phyloP scores from a whole-genome alignment of 2,113 vertebrate species.

The Ailuropoda melanoleuca region DNA sequence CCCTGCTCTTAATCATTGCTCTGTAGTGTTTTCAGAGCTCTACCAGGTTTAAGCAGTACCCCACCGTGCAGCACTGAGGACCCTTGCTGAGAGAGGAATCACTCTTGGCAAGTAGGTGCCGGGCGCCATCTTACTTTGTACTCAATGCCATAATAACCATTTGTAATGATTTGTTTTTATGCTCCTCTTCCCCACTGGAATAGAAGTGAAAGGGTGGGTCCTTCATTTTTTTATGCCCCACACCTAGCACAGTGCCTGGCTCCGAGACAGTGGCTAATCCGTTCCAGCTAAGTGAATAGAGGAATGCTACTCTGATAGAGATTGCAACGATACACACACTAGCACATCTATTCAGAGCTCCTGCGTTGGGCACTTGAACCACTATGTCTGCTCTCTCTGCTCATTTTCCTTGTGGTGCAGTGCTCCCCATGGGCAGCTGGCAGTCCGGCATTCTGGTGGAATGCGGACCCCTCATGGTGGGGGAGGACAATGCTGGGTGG shows the following conservation, averaged over 20 bases:
- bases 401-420: not conserved
- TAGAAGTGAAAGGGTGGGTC: not conserved
- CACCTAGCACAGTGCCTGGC: not conserved
- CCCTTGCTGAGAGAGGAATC: not conserved
- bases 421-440: not conserved
- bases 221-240: not conserved
- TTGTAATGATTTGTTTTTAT: not conserved
- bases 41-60: not conserved
- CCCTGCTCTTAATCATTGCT: not conserved
- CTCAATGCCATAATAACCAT: not conserved
- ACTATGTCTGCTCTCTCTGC: not conserved
- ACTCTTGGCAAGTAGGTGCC: not conserved
- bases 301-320: not conserved
- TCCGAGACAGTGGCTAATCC: not conserved
- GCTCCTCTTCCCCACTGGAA: not conserved
- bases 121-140: not conserved
- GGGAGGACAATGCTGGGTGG: not conserved
- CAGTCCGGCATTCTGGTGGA: not conserved
- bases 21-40: not conserved
- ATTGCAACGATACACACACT: not conserved
- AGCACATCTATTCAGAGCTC: not conserved
- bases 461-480: not conserved
- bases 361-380: not conserved
- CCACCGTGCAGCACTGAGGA: not conserved
- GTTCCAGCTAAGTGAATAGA: not conserved